phyloP scores from a whole-genome alignment of 2,797 vertebrate genomes.

The Malurus leucopterus region DNA sequence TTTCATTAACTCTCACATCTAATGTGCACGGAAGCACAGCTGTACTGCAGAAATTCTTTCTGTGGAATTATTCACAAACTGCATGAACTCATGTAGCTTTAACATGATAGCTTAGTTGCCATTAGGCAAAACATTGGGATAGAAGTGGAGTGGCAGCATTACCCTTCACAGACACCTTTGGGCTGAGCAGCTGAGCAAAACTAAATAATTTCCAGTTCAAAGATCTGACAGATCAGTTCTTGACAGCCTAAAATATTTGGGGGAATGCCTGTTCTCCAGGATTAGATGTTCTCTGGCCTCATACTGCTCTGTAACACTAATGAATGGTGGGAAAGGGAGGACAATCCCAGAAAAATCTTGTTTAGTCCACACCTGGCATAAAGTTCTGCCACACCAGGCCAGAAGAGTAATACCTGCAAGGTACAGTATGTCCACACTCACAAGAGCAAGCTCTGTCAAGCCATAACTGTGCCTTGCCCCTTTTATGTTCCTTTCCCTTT shows the following conservation, averaged over 20 bases:
- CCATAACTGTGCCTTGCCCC: not conserved
- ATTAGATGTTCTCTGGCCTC: not conserved
- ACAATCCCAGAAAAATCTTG: not conserved
- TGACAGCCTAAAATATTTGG: not conserved
- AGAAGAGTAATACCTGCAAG: not conserved
- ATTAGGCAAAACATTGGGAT: not conserved
- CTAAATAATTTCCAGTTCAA: constrained; percentile 1
- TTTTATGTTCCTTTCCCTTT: not conserved
- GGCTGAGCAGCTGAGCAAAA: not conserved
- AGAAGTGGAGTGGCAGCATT: not conserved
- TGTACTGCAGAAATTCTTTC: not conserved
- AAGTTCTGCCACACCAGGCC: not conserved
- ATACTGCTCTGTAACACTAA: not conserved
- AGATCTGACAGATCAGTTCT: not conserved
- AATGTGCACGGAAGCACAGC: not conserved
- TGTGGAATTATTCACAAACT: not conserved
- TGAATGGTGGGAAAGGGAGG: not conserved
- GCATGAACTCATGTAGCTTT: not conserved
- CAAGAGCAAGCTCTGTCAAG: not conserved
- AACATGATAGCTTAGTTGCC: not conserved
- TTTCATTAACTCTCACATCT: not conserved
- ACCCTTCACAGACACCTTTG: not conserved
- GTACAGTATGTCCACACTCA: not conserved
- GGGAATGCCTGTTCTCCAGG: not conserved
- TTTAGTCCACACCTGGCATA: not conserved